Conservation (phyloP, 2,888 invertebrate genomes). For the Ceraclea dissimilis region DNA sequence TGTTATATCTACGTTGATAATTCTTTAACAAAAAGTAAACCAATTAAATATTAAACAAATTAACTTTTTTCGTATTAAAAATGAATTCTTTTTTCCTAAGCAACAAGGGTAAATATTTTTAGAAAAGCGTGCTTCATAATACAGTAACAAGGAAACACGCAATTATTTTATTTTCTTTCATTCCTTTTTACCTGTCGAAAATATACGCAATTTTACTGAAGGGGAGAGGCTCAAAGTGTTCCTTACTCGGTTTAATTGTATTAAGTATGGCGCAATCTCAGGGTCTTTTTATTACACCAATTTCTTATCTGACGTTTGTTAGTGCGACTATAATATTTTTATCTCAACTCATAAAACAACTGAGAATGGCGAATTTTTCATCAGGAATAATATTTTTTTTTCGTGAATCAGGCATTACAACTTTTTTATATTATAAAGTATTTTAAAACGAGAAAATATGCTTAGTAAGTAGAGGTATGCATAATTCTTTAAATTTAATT, state of each 20-base stretch:
- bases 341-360: conserved; percentile 12
- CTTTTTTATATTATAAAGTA: conserved; percentile 10
- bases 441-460: conserved; percentile 7
- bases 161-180: not conserved
- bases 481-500: not conserved
- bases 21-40: not conserved
- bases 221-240: conserved; percentile 16
- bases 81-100: not conserved
- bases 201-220: not conserved
- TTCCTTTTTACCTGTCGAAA: not conserved
- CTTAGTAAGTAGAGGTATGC: not conserved
- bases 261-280: conserved; percentile 2
- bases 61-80: not conserved
- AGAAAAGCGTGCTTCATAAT: not conserved
- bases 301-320: conserved; percentile 18
- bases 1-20: too few species aligned
- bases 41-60: not conserved
- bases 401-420: conserved; percentile 9
- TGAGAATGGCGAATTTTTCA: conserved; percentile 11
- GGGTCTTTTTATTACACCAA: conserved; percentile 12
- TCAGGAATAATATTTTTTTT: conserved; percentile 10
- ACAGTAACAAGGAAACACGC: not conserved
- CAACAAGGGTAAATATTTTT: not conserved
- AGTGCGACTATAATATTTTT: conserved; percentile 16
- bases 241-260: conserved; percentile 19